phyloP scores from a whole-genome alignment of 2,113 vertebrate species.

The Motacilla tschutschensis region DNA sequence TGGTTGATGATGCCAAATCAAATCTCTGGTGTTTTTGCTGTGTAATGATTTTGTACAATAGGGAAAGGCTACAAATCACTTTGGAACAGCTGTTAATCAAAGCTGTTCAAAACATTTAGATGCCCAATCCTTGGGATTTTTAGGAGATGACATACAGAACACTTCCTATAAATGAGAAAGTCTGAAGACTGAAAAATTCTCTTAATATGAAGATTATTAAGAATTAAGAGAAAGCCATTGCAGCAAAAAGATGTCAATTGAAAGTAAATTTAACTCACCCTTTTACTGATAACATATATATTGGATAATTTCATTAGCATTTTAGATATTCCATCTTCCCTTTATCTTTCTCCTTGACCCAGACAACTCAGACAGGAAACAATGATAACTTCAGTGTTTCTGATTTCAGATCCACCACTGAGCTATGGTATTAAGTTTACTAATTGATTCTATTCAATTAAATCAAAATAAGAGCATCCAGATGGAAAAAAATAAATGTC shows the following conservation, averaged over 20 bases:
- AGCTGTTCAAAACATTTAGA: neutral
- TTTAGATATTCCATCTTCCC: neutral
- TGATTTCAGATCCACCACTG: neutral
- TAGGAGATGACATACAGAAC: neutral
- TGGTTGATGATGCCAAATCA: neutral
- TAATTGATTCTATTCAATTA: neutral
- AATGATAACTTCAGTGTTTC: neutral
- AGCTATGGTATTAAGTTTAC: neutral
- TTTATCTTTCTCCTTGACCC: neutral
- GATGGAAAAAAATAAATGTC: constrained; percentile 1
- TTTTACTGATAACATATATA: neutral
- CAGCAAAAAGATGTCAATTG: neutral
- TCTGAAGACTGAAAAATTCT: neutral
- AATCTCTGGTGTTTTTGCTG: neutral
- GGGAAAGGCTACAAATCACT: neutral
- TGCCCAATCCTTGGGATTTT: neutral
- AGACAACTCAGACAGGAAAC: neutral
- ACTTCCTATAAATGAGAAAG: neutral
- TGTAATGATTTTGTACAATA: neutral
- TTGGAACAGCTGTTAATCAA: neutral
- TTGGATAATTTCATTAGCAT: neutral
- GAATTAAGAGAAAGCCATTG: neutral
- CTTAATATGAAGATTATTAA: neutral
- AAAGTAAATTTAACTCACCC: neutral
- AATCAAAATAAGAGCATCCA: neutral